phyloP scores from a whole-genome alignment of 2,797 vertebrate genomes.

The Falco peregrinus region DNA sequence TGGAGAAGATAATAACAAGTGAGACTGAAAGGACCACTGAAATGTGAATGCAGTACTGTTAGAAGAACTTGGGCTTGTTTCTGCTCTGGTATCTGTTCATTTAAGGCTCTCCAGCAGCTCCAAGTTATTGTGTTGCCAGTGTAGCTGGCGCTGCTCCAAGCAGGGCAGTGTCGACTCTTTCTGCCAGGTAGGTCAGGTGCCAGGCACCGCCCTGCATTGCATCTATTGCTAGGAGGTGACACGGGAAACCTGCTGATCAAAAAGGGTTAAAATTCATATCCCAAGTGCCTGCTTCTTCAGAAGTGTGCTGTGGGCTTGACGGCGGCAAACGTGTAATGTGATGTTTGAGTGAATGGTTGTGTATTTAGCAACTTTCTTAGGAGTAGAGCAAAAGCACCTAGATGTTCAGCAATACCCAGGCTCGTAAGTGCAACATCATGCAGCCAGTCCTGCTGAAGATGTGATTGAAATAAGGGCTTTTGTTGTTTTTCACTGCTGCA shows the following conservation, averaged over 20 bases:
- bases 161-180: fast-evolving
- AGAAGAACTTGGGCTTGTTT: background rate
- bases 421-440: background rate
- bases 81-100: background rate
- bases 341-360: background rate
- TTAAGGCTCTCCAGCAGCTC: background rate
- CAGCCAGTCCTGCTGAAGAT: background rate
- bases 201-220: fast-evolving
- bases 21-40: background rate
- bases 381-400: background rate
- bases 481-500: background rate
- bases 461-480: background rate
- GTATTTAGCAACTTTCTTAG: background rate
- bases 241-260: fast-evolving
- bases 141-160: background rate
- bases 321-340: background rate
- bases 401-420: background rate
- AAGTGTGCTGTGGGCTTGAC: background rate
- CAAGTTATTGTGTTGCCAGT: fast-evolving
- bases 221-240: background rate
- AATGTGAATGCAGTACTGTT: background rate
- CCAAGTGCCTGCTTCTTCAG: background rate
- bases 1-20: background rate
- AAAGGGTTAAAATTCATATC: background rate
- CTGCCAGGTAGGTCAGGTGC: background rate